These are phyloP conservation scores for Athene cunicularia DNA, from an alignment of 2,113 vertebrate species.

Conservation along the genomic window DNA sequence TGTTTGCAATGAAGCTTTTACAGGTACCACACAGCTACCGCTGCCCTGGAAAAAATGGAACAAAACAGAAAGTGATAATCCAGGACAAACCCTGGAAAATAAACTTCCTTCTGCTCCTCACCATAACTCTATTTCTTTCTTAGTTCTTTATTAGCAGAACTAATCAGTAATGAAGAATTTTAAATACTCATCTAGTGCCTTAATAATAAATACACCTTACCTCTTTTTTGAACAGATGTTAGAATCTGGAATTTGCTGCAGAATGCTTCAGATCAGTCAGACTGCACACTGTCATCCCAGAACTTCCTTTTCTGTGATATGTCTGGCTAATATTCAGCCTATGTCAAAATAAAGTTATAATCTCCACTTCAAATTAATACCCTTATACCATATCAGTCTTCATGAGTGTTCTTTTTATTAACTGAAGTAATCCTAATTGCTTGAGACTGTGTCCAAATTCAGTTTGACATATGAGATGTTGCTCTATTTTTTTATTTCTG, in stretches of 20 bases:
- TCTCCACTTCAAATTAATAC: conserved; percentile 63
- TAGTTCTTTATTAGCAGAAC: background rate
- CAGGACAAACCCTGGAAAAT: background rate
- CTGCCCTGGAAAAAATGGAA: background rate
- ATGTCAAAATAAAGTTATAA: conserved; percentile 58
- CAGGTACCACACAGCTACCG: background rate
- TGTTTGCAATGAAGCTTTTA: background rate
- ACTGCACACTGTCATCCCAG: background rate
- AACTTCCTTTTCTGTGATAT: conserved; percentile 6
- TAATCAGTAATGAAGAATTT: background rate
- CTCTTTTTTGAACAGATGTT: conserved; percentile 8
- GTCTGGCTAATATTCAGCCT: conserved; percentile 34
- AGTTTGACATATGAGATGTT: background rate
- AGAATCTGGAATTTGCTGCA: conserved; percentile 17
- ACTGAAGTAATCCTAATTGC: conserved; percentile 45
- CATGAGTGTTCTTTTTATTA: conserved; percentile 46
- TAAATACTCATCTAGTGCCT: background rate
- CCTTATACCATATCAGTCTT: conserved; percentile 30
- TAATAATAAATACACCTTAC: background rate
- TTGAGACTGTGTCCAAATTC: conserved; percentile 49
- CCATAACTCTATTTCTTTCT: background rate
- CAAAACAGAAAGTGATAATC: background rate
- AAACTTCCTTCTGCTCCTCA: background rate
- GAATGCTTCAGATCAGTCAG: conserved; percentile 12
- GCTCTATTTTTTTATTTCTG: background rate